These are phyloP conservation scores for Parnassius mnemosyne DNA, from an alignment of 2,888 invertebrate species.

Conservation along the genomic window DNA sequence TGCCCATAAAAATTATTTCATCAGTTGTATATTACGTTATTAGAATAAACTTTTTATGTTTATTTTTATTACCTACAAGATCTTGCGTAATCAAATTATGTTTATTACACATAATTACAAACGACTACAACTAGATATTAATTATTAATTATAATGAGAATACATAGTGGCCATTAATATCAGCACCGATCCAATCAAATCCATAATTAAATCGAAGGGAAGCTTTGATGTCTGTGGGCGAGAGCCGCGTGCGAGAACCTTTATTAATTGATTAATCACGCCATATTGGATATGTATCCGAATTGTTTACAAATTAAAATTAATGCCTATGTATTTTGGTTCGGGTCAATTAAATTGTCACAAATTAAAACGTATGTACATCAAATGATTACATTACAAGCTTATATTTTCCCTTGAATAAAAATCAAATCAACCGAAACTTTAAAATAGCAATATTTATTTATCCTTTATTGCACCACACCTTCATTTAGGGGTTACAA, in stretches of 20 bases:
- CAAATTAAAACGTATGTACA: too few relatives aligned
- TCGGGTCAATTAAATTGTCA: too few relatives aligned
- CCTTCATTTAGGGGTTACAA: too few relatives aligned
- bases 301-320: background rate
- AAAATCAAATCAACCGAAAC: too few relatives aligned
- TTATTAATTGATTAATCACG: slow-evolving; percentile 27
- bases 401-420: too few relatives aligned
- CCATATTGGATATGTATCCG: slow-evolving; percentile 5
- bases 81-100: slow-evolving; percentile 10
- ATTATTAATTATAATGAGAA: slow-evolving; percentile 20
- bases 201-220: slow-evolving; percentile 49
- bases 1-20: too few relatives aligned
- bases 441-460: too few relatives aligned
- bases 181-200: slow-evolving; percentile 48
- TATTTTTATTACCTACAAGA: background rate
- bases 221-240: slow-evolving; percentile 45
- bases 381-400: too few relatives aligned
- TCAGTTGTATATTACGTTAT: too few relatives aligned
- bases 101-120: slow-evolving; percentile 9
- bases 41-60: too few relatives aligned
- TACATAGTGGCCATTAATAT: slow-evolving; percentile 36
- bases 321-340: too few relatives aligned
- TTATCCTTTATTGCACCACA: too few relatives aligned
- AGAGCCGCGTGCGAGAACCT: slow-evolving; percentile 17
- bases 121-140: slow-evolving; percentile 10